These are phyloP conservation scores for Anniella stebbinsi DNA, from an alignment of 2,797 vertebrate genomes.

Conservation along the genomic window DNA sequence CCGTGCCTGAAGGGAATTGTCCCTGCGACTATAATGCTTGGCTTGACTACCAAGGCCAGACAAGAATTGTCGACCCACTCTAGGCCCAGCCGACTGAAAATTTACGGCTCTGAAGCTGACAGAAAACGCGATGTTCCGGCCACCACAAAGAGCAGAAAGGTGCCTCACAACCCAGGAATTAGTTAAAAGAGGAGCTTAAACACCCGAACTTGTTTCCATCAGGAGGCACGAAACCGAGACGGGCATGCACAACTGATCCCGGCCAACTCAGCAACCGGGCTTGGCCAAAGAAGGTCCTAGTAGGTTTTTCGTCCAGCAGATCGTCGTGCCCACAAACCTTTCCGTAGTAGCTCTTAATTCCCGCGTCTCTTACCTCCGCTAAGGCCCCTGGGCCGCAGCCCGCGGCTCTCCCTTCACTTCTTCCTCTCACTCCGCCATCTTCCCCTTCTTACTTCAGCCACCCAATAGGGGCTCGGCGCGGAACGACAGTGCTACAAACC, in stretches of 20 bases:
- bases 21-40: background rate
- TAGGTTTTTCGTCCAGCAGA: background rate
- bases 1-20: background rate
- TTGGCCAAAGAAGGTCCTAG: background rate
- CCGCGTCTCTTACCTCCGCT: slow-evolving; percentile 37
- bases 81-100: slow-evolving; percentile 35
- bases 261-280: background rate
- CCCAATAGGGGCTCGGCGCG: slow-evolving; percentile 16
- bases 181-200: background rate
- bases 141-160: background rate
- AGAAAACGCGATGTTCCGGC: background rate
- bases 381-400: slow-evolving; percentile 24
- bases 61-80: background rate
- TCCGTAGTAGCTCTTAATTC: no score
- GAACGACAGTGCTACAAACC: slow-evolving; percentile 5
- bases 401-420: slow-evolving; percentile 37
- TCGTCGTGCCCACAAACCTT: background rate
- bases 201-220: slow-evolving; percentile 11
- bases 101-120: background rate
- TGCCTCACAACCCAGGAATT: background rate
- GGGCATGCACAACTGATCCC: background rate
- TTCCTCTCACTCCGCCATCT: slow-evolving; percentile 53
- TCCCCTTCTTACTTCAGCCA: slow-evolving; percentile 61
- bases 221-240: background rate
- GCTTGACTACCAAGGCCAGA: background rate